Percentiles rank a stretch among this genome's conserved stretches.
phyloP scores from a whole-genome alignment of 1,140 invertebrate genomes.

The Periplaneta americana region DNA sequence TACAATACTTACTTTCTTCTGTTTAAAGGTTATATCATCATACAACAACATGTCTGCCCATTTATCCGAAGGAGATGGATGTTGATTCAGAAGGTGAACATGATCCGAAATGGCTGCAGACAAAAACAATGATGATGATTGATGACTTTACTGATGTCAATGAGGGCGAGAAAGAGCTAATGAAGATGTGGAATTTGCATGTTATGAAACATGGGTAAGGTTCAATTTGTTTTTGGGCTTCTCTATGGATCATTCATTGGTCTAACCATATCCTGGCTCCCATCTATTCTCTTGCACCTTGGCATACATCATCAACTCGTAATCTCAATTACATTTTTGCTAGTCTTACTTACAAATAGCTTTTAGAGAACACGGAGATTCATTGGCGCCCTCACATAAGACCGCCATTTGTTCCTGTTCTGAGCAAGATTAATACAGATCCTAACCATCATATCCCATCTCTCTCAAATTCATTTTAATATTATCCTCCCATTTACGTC shows the following conservation, averaged over 20 bases:
- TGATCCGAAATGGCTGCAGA: constrained; percentile 89
- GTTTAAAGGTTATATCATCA: constrained; percentile 82
- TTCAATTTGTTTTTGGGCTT: neutral
- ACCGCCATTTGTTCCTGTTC: too few relatives aligned
- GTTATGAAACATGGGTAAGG: constrained; percentile 80
- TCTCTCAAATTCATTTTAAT: too few relatives aligned
- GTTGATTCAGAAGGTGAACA: constrained; percentile 91
- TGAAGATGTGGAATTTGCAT: constrained; percentile 98
- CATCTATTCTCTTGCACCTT: too few relatives aligned
- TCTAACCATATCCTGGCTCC: too few relatives aligned
- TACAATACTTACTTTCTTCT: neutral
- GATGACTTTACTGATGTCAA: constrained; percentile 99
- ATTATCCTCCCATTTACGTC: too few relatives aligned
- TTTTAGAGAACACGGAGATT: too few relatives aligned
- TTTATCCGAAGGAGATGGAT: constrained; percentile 91
- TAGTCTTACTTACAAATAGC: too few relatives aligned
- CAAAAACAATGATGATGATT: constrained; percentile 96
- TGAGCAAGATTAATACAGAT: too few relatives aligned
- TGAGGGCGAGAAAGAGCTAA: constrained; percentile 96
- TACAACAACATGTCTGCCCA: constrained; percentile 86
- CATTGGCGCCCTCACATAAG: too few relatives aligned
- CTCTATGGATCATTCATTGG: neutral
- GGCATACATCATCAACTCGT: too few relatives aligned
- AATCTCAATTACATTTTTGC: too few relatives aligned
- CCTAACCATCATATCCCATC: too few relatives aligned